Base-by-base conservation (phyloP, 2,797 vertebrate species). In the Uromys caudimaculatus region DNA sequence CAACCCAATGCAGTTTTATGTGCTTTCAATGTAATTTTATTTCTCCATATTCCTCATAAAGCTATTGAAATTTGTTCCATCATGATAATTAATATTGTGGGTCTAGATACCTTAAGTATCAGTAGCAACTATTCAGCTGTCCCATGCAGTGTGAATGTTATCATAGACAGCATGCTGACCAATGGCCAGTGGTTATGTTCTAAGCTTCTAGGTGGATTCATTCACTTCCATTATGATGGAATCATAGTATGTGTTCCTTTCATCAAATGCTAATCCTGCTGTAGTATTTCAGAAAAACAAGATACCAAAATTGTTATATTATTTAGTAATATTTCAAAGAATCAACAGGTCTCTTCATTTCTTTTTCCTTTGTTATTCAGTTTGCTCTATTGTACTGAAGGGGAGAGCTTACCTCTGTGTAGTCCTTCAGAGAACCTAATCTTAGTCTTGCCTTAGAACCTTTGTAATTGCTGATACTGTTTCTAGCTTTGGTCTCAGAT, bases 231-330 rank as follows among this genome's bases (percentile, higher is more conserved):
- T 56, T 90, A 50, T 76, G 13, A 3, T 52, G 10, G 41, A 93
- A 56, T 38, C 56, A 4, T 24, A 71, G 24, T 58, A 23, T 7
- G 52, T 64, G 12, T 2, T 44, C 14, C 8, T 41, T 94, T 14
- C 9, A 6, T 47, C 4, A 27, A 11, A 77, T 41, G 69, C 69
- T 71, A 73, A 60, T 91, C 82, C 0, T 90, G 29, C 21, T 27
- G n/a, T 60, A 71, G 38, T 94, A 50, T 85, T 94, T 78, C 50
- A 86, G 85, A 89, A 97, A 81, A 29, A 89, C 17, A 75, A 69
- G 24, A 6, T 5, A 56, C 21, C 19, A 75, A 85, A 89, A 56
- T 77, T 56, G 7, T 52, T 75, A 2, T 35, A 47, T 84, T 24
- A 60, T 38, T 93, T 56, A 91, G n/a, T 96, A 50, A 58, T 71